Evolutionary conservation across 2,113 vertebrate genomes (phyloP).

Genomic region (Cervus canadensis): DNA sequence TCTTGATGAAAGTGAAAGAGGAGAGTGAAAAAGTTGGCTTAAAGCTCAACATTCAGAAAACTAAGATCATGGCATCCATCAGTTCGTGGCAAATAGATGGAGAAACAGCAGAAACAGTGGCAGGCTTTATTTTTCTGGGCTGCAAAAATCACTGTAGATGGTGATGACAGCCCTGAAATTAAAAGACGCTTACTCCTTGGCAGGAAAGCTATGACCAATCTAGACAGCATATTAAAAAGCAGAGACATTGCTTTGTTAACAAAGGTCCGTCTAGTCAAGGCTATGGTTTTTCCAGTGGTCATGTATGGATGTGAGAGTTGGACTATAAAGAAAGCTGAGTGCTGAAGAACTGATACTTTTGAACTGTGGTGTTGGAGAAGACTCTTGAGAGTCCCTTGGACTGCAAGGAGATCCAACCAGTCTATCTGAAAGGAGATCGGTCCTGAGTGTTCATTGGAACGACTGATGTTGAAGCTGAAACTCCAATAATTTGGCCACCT

Average conservation of each 20-base stretch:
- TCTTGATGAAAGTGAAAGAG: neutral
- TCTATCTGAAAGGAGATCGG: neutral
- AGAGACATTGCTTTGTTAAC: neutral
- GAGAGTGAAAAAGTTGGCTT: neutral
- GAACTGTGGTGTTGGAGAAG: neutral
- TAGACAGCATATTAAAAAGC: neutral
- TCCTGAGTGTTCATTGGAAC: neutral
- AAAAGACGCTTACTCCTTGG: neutral
- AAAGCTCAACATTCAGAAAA: neutral
- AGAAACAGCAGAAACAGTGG: neutral
- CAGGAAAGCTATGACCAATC: neutral
- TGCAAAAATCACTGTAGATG: neutral
- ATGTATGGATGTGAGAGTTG: neutral
- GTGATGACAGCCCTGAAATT: neutral
- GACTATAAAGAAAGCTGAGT: neutral
- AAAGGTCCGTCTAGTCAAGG: neutral
- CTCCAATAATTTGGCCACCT: neutral
- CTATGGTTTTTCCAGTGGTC: neutral
- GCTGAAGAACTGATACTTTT: neutral
- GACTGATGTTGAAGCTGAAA: neutral
- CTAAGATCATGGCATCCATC: neutral
- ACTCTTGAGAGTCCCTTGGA: neutral
- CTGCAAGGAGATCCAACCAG: neutral
- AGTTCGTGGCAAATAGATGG: neutral
- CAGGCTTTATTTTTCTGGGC: rapidly evolving